Conservation (phyloP, 2,888 invertebrate genomes). For the Drosophila nr. medialis region DNA sequence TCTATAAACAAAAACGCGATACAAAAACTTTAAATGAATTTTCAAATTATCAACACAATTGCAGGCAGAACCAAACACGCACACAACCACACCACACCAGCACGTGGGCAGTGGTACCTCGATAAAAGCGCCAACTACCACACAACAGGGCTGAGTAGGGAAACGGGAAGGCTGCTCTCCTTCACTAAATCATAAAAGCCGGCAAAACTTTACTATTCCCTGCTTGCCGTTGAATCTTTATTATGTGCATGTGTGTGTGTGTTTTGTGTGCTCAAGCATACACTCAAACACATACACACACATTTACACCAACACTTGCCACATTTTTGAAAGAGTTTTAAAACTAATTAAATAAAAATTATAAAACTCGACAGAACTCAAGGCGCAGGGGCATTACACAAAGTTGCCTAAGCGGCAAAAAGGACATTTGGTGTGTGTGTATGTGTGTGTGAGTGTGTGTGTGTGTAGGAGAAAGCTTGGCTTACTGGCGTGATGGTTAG, state of each 20-base stretch:
- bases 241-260: constrained; percentile 10
- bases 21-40: constrained; percentile 82
- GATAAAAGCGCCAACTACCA: constrained; percentile 34
- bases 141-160: constrained; percentile 1
- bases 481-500: constrained; percentile 42
- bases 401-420: constrained; percentile 57
- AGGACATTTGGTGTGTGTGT: constrained; percentile 53
- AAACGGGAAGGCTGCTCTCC: constrained; percentile 11
- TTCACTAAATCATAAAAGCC: constrained; percentile 76
- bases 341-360: constrained; percentile 81
- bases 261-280: constrained; percentile 30
- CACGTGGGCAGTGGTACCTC: constrained; percentile 60
- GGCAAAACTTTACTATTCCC: constrained; percentile 70
- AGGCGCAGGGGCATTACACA: constrained; percentile 60
- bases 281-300: constrained; percentile 12
- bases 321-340: constrained; percentile 74
- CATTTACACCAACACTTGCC: constrained; percentile 29
- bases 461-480: constrained; percentile 35
- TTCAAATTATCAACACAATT: constrained; percentile 82
- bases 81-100: constrained; percentile 19
- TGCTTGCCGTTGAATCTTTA: constrained; percentile 48
- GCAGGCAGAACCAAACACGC: constrained; percentile 71
- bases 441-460: constrained; percentile 3
- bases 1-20: constrained; percentile 82
- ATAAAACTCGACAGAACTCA: constrained; percentile 77